A percentile compares a stretch with the other conserved stretches of the same genome.
Evolutionary conservation across 2,797 vertebrate species (phyloP).

Genomic region (Pteronotus mesoamericanus): DNA sequence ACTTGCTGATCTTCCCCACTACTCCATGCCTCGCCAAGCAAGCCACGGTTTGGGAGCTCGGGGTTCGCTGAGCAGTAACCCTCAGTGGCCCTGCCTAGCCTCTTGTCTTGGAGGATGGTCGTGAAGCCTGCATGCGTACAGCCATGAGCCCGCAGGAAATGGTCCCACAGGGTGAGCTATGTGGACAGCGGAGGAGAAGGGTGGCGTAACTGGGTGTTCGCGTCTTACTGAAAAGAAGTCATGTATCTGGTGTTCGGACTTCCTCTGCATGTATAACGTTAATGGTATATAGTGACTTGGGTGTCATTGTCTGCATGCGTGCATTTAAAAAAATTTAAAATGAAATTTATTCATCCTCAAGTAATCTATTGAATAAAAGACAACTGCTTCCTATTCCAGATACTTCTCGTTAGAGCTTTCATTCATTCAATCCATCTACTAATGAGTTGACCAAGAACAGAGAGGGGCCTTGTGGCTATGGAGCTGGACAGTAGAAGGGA

Average conservation of each 20-base stretch:
- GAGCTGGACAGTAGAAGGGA: not conserved
- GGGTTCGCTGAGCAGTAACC: not conserved
- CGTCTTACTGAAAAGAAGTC: not conserved
- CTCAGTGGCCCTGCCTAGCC: not conserved
- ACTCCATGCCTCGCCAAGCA: rapidly evolving
- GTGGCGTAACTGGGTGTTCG: not conserved
- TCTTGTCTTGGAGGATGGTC: not conserved
- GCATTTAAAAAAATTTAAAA: not conserved
- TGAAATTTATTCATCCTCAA: not conserved
- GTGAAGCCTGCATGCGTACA: rapidly evolving
- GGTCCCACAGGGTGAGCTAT: not conserved
- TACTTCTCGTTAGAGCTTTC: not conserved
- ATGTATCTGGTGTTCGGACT: not conserved
- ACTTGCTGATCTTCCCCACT: rapidly evolving
- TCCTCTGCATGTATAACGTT: not conserved
- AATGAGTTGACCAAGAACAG: not conserved
- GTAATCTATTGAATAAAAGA: not conserved
- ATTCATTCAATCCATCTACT: not conserved
- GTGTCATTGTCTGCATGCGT: not conserved
- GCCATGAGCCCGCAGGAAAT: not conserved
- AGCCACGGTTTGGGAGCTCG: not conserved
- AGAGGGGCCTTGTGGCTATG: not conserved
- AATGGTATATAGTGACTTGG: not conserved
- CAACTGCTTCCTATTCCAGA: not conserved
- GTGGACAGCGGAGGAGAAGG: not conserved